Conservation (phyloP, 2,113 vertebrate genomes). For the Catharus minimus region DNA sequence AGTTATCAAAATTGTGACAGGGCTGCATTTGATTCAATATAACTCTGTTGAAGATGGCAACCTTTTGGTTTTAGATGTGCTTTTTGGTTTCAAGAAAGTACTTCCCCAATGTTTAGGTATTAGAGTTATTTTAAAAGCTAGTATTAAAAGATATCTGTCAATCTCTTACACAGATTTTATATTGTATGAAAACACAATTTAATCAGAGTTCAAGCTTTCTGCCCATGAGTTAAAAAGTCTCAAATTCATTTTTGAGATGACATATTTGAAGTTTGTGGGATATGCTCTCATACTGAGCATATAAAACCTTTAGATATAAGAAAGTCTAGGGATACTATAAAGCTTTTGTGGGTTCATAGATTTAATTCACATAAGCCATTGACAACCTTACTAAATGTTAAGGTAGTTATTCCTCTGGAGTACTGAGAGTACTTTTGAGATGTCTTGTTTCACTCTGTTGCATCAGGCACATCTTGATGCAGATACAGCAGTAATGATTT, state of each 20-base stretch:
- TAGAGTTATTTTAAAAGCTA: not conserved
- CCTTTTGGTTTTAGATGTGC: not conserved
- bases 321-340: not conserved
- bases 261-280: not conserved
- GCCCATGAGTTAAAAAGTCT: not conserved
- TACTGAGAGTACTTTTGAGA: not conserved
- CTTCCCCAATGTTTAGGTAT: not conserved
- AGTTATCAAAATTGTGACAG: not conserved
- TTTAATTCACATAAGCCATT: not conserved
- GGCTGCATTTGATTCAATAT: not conserved
- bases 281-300: not conserved
- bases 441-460: not conserved
- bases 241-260: not conserved
- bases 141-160: not conserved
- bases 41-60: not conserved
- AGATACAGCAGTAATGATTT: not conserved
- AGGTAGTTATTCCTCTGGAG: not conserved
- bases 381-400: not conserved
- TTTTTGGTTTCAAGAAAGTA: not conserved
- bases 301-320: not conserved
- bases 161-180: not conserved
- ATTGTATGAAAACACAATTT: not conserved
- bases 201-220: not conserved
- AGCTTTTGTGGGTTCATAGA: not conserved
- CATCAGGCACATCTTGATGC: not conserved